Evolutionary conservation across 2,888 invertebrate species (phyloP).

Genomic region (Apeira syringaria): DNA sequence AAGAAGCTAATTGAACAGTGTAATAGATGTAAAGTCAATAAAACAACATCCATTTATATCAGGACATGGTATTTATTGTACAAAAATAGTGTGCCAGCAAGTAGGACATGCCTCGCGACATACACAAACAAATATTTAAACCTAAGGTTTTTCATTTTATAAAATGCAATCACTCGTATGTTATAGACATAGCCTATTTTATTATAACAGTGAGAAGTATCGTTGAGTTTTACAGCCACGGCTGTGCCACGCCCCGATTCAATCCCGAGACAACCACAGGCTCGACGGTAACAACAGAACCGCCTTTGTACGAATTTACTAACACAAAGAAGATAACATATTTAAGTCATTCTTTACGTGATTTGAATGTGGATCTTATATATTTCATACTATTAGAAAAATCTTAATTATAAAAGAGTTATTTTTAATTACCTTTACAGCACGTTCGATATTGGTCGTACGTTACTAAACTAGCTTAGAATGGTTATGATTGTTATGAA

Average conservation of each 20-base stretch:
- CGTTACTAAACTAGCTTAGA: no score
- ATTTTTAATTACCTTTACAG: no score
- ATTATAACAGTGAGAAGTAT: slow-evolving; percentile 68
- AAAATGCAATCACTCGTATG: slow-evolving; percentile 82
- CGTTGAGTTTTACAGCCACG: slow-evolving; percentile 79
- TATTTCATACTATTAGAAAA: no score
- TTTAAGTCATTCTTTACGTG: no score
- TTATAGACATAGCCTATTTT: slow-evolving; percentile 76
- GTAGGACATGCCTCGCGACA: slow-evolving; percentile 78
- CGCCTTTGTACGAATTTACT: slow-evolving; percentile 21
- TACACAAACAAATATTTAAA: slow-evolving; percentile 79
- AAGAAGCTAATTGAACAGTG: no score
- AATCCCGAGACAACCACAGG: slow-evolving; percentile 59
- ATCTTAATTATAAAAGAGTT: no score
- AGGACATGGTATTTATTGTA: slow-evolving; percentile 83
- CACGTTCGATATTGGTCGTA: no score
- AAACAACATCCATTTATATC: slow-evolving; percentile 67
- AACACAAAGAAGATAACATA: not conserved
- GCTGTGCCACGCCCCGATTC: slow-evolving; percentile 53
- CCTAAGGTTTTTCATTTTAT: slow-evolving; percentile 72
- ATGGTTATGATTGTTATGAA: not conserved
- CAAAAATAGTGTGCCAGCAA: slow-evolving; percentile 83
- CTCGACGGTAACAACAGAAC: slow-evolving; percentile 41
- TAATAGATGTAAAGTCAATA: slow-evolving; percentile 38
- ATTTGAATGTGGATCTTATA: no score